phyloP scores from a whole-genome alignment of 2,797 vertebrate genomes.

The Silurus lanzhouensis region DNA sequence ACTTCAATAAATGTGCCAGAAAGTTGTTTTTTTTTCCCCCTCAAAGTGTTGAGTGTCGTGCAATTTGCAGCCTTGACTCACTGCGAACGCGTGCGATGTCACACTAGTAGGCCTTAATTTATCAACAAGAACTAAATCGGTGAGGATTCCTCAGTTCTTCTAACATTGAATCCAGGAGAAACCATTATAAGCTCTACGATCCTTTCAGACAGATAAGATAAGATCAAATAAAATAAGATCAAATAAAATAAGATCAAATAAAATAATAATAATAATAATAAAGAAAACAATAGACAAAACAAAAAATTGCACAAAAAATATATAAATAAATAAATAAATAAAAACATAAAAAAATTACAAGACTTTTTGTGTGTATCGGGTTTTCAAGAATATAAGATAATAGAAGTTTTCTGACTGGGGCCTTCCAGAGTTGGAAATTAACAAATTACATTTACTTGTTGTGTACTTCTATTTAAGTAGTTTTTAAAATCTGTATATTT shows the following conservation, averaged over 20 bases:
- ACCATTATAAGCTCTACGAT: neutral
- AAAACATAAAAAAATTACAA: no score
- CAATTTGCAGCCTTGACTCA: slow-evolving; percentile 27
- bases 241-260: no score
- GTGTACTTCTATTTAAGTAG: no score
- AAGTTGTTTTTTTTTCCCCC: neutral
- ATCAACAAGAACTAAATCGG: slow-evolving; percentile 22
- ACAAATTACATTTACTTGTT: no score
- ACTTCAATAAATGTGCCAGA: slow-evolving; percentile 36
- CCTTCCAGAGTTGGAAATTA: no score
- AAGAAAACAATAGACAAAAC: no score
- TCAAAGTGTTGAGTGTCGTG: slow-evolving; percentile 26
- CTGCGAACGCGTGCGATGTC: slow-evolving; percentile 3
- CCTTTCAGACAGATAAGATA: neutral
- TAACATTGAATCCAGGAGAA: neutral
- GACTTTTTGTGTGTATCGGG: neutral
- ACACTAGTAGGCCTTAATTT: slow-evolving; percentile 4
- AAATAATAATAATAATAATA: no score
- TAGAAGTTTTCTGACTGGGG: no score
- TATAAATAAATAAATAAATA: no score
- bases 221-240: no score
- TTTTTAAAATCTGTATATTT: no score
- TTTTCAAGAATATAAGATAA: neutral
- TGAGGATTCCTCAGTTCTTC: neutral
- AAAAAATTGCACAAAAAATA: no score